Evolutionary conservation across 2,888 invertebrate genomes (phyloP).

Genomic region (Plutella xylostella): DNA sequence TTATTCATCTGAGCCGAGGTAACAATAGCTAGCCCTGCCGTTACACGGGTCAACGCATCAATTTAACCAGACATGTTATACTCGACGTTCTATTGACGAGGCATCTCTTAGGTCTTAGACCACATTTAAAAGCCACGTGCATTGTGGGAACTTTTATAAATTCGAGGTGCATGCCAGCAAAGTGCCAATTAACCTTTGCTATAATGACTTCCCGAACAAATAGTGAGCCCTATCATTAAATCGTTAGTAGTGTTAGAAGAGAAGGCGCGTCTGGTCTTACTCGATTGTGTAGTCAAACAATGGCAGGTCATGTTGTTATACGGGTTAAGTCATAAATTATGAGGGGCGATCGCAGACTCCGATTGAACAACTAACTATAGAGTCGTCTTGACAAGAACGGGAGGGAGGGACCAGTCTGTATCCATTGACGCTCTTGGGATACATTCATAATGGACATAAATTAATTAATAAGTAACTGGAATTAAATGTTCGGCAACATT

Average conservation of each 20-base stretch:
- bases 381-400: constrained; percentile 27
- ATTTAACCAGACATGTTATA: constrained; percentile 10
- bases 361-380: constrained; percentile 29
- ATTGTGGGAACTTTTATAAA: too few relatives aligned
- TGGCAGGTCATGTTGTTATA: constrained; percentile 39
- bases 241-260: background rate
- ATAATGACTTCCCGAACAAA: background rate
- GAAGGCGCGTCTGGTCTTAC: constrained; percentile 7
- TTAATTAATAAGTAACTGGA: too few relatives aligned
- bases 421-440: too few relatives aligned
- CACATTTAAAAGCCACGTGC: too few relatives aligned
- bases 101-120: too few relatives aligned
- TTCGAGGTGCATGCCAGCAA: too few relatives aligned
- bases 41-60: constrained; percentile 14
- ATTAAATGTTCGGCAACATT: too few relatives aligned
- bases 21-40: constrained; percentile 33
- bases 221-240: background rate
- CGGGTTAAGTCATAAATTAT: constrained; percentile 46
- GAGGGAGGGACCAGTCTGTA: constrained; percentile 25
- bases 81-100: constrained; percentile 4
- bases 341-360: constrained; percentile 35
- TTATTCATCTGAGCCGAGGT: constrained; percentile 35
- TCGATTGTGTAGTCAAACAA: constrained; percentile 30
- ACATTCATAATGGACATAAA: too few relatives aligned
- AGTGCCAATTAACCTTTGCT: too few relatives aligned